Conservation (phyloP, 1,140 invertebrate genomes). For the Heliconius himera region DNA sequence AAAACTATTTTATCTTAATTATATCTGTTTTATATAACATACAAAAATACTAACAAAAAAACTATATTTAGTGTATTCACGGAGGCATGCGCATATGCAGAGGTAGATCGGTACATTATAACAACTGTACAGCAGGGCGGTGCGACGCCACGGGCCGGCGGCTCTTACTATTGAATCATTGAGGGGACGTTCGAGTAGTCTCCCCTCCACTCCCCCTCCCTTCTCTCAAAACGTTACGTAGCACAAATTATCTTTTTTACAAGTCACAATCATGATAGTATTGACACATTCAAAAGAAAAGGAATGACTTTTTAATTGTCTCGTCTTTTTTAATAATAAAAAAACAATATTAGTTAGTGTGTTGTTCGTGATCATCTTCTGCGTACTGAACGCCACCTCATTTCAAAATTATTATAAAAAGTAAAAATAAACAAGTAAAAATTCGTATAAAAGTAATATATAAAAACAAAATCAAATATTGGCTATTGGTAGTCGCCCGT, state of each 20-base stretch:
- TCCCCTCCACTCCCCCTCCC: too few species aligned
- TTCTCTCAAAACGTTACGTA: too few species aligned
- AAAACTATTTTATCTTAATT: constrained; percentile 68
- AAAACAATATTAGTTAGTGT: too few species aligned
- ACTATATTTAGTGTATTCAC: constrained; percentile 71
- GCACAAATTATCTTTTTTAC: too few species aligned
- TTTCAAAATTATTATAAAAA: not conserved
- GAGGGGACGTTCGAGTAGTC: too few species aligned
- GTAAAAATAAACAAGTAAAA: not conserved
- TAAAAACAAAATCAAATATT: not conserved
- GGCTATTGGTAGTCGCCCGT: not conserved
- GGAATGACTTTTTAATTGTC: too few species aligned
- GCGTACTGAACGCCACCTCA: too few species aligned
- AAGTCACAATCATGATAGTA: too few species aligned
- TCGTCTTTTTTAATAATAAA: too few species aligned
- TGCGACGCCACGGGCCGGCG: not conserved
- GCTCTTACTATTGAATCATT: too few species aligned
- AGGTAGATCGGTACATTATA: constrained; percentile 74
- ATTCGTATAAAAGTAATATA: not conserved
- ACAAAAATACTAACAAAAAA: constrained; percentile 71
- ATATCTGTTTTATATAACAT: constrained; percentile 67
- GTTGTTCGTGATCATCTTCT: too few species aligned
- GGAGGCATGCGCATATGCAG: constrained; percentile 70
- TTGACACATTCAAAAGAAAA: too few species aligned
- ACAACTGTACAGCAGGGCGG: constrained; percentile 48